Percentiles rank a stretch among this genome's conserved stretches.
Evolutionary conservation across 2,797 vertebrate genomes (phyloP).

Genomic region (Podarcis siculus): DNA sequence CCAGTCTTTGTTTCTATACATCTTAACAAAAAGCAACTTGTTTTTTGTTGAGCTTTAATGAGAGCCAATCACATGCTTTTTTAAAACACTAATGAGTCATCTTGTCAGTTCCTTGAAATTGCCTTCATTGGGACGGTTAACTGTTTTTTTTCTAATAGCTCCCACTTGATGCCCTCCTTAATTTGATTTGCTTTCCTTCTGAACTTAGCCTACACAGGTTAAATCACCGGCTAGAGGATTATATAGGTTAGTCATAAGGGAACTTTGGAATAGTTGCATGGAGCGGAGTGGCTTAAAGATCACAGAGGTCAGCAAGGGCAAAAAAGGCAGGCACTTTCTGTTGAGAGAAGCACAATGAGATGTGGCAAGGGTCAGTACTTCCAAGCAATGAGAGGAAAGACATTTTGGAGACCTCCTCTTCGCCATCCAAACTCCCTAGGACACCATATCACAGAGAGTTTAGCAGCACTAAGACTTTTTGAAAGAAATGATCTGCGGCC

Average conservation of each 20-base stretch:
- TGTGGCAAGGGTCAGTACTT: constrained; percentile 54
- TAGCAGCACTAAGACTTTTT: not conserved
- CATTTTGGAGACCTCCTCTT: constrained; percentile 13
- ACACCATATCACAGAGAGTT: not conserved
- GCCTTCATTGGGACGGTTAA: not conserved
- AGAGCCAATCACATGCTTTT: constrained; percentile 13
- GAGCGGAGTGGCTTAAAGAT: constrained; percentile 52
- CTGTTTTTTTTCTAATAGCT: constrained; percentile 24
- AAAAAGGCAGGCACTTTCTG: constrained; percentile 35
- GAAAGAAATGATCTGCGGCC: too few relatives aligned
- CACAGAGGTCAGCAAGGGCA: constrained; percentile 54
- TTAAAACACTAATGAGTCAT: constrained; percentile 23
- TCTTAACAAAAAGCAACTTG: not conserved
- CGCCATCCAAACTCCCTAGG: not conserved
- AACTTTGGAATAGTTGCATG: constrained; percentile 42
- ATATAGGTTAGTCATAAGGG: constrained; percentile 34
- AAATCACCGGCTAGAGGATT: constrained; percentile 55
- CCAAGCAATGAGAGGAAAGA: constrained; percentile 39
- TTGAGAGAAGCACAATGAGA: constrained; percentile 60
- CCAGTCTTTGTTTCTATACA: not conserved
- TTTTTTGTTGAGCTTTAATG: constrained; percentile 15
- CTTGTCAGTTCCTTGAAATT: not conserved
- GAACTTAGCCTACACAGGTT: constrained; percentile 18
- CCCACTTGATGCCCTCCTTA: not conserved
- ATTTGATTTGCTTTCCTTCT: constrained; percentile 31